Evolutionary conservation across 2,797 vertebrate genomes (phyloP), one percentile per base, ranked within the genome.

Genomic region (Alectoris magna): DNA sequence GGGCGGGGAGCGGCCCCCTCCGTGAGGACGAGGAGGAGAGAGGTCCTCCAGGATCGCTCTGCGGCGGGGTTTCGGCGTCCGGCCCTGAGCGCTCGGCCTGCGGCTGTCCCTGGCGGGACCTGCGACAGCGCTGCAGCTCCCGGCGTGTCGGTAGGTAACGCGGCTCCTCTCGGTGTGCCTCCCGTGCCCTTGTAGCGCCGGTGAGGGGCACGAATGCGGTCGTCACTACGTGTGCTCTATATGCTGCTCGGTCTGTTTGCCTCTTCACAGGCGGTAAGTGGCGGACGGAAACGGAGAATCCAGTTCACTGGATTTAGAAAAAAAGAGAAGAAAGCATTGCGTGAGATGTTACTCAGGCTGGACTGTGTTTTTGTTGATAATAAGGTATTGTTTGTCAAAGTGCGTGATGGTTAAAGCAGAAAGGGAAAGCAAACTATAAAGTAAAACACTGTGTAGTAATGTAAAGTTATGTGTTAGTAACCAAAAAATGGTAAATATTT

Each of bases 241-340:
- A 27, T 31, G 27, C 51, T 17, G 27, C 27, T 29, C 15, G 51
- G 27, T 53, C 27, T 17, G 51, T 29, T 29, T 53, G 9, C 9
- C 6, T 15, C 43, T 39, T 14, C 27, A 21, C 74, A 92, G 98
- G 97, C 97, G 98, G 95, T 93, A 64, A 66, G 77, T 26, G 44
- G 6, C 17, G 2, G 39, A 29, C 80, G 89, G 71, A 95, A 96
- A 38, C 95, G 71, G 44, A 68, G 97, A 83, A 95, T 98, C 82
- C 98, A 98, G 8, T 74, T 98, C 67, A 98, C 98, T 26, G 98
- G 98, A 58, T 98, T 98, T 97, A 97, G 92, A 53, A 88, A 96
- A 38, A 31, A 71, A 48, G 98, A 98, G 87, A 98, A 97, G 31
- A 71, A 60, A 63, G 80, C 71, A 0, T 81, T 98, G 8, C 72